A percentile compares a stretch with the other conserved stretches of the same genome.
Evolutionary conservation across 1,140 invertebrate genomes (phyloP).

Genomic region (Diachasmimorpha longicaudata): DNA sequence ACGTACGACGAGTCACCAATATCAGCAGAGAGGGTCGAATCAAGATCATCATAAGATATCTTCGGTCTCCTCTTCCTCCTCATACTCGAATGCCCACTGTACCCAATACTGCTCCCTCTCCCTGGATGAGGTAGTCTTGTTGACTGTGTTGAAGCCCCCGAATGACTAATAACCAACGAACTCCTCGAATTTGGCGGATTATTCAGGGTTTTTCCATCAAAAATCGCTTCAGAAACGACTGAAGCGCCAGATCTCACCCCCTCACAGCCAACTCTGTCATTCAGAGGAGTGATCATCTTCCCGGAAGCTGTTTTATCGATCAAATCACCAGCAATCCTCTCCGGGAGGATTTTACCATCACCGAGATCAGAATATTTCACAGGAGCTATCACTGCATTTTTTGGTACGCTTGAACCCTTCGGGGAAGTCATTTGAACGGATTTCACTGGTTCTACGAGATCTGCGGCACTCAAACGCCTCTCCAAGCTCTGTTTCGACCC

Average conservation of each 20-base stretch:
- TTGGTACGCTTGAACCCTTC: background rate
- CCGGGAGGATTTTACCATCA: background rate
- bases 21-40: constrained; percentile 56
- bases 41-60: constrained; percentile 49
- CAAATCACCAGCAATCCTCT: background rate
- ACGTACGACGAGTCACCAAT: constrained; percentile 50
- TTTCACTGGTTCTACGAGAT: background rate
- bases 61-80: constrained; percentile 37
- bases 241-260: background rate
- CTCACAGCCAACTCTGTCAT: background rate
- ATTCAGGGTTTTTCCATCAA: constrained; percentile 25
- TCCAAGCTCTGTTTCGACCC: background rate
- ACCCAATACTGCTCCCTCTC: background rate
- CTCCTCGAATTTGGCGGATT: constrained; percentile 42
- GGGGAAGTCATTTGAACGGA: background rate
- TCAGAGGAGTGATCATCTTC: no score
- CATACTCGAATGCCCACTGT: constrained; percentile 30
- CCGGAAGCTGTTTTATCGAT: background rate
- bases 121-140: background rate
- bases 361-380: background rate
- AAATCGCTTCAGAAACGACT: background rate
- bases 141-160: background rate
- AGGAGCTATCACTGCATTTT: background rate
- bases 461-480: background rate
- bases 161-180: constrained; percentile 24